Evolutionary conservation across 23 tunicate species (phyloP).

Genomic region (Phallusia fumigata): DNA sequence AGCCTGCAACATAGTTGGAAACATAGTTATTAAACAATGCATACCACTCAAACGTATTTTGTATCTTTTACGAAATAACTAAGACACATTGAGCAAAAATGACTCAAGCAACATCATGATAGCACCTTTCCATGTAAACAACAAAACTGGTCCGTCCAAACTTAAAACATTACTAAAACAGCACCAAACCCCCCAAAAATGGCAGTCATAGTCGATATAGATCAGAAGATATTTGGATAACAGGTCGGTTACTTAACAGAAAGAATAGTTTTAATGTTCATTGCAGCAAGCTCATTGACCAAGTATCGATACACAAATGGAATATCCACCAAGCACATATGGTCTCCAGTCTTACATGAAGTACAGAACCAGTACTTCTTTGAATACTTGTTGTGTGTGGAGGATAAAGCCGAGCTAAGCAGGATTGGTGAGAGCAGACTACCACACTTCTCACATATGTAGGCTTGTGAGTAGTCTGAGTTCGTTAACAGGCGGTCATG

Average conservation of each 20-base stretch:
- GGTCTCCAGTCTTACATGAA: slow-evolving; percentile 42
- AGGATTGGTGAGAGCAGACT: slow-evolving; percentile 53
- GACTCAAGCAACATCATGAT: no score
- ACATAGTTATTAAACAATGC: no score
- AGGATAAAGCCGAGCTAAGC: neutral
- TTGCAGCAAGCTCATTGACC: slow-evolving; percentile 82
- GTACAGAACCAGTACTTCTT: slow-evolving; percentile 43
- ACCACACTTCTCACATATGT: slow-evolving; percentile 81
- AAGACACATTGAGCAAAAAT: no score
- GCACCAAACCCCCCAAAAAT: neutral
- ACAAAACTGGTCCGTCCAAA: no score
- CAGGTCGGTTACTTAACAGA: slow-evolving; percentile 20
- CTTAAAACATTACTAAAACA: neutral
- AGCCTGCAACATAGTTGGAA: no score
- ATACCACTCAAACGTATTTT: no score
- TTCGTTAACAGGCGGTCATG: slow-evolving; percentile 63
- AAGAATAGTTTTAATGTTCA: slow-evolving; percentile 74
- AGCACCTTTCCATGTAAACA: no score
- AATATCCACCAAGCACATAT: slow-evolving; percentile 50
- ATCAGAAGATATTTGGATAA: neutral
- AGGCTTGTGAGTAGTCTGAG: slow-evolving; percentile 61
- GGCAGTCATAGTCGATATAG: neutral
- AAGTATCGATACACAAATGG: slow-evolving; percentile 77
- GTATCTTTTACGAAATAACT: no score
- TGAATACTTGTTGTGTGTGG: neutral